Percentiles rank a stretch among this genome's conserved stretches.
Evolutionary conservation across 2,888 invertebrate genomes (phyloP).

Genomic region (Malacosoma neustria): DNA sequence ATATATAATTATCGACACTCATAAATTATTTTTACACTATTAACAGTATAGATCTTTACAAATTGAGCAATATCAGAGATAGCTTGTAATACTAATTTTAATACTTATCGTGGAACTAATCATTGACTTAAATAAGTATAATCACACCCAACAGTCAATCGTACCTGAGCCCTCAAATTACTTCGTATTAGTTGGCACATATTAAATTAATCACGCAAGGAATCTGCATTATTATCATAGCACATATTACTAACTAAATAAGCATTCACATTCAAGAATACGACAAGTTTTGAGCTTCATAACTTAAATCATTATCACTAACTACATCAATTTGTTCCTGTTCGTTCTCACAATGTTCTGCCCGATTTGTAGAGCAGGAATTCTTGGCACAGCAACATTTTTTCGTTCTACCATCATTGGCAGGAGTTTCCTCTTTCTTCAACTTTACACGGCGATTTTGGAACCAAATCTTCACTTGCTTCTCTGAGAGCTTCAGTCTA

Average conservation of each 20-base stretch:
- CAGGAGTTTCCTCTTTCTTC: slow-evolving; percentile 89
- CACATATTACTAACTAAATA: background rate
- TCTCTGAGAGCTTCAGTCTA: slow-evolving; percentile 89
- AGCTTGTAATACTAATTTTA: too few species aligned
- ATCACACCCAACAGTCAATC: too few species aligned
- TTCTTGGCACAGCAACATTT: slow-evolving; percentile 55
- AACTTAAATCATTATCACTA: slow-evolving; percentile 51
- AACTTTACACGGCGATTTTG: slow-evolving; percentile 94
- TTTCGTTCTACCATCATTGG: slow-evolving; percentile 38
- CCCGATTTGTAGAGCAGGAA: slow-evolving; percentile 37
- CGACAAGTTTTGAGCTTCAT: slow-evolving; percentile 44
- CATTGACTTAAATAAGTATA: too few species aligned
- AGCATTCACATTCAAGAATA: slow-evolving; percentile 26
- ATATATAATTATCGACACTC: slow-evolving; percentile 1
- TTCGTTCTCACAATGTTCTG: slow-evolving; percentile 48
- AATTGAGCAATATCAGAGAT: background rate
- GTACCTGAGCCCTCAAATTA: background rate
- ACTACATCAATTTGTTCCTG: slow-evolving; percentile 64
- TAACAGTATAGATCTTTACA: slow-evolving; percentile 26
- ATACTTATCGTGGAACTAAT: too few species aligned
- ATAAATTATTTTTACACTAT: slow-evolving; percentile 55
- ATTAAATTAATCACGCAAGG: background rate
- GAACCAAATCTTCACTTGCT: slow-evolving; percentile 97
- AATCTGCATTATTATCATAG: background rate
- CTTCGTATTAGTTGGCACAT: background rate